These are phyloP conservation scores for Galendromus occidentalis DNA, from an alignment of 1,140 invertebrate species.

Conservation along the genomic window DNA sequence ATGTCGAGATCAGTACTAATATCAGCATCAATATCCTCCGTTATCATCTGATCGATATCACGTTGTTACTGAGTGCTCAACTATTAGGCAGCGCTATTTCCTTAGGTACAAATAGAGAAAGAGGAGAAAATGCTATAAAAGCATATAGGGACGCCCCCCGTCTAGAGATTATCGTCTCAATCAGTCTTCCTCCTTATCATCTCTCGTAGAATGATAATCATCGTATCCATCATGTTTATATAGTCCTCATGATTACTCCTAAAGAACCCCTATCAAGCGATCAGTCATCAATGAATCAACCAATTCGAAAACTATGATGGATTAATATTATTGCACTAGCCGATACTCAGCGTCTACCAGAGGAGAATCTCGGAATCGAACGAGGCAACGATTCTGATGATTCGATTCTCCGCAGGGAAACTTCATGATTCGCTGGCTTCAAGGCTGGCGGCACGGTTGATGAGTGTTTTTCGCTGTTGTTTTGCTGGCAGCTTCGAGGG, in stretches of 20 bases:
- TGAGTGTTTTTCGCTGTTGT: background rate
- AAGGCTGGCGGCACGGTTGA: background rate
- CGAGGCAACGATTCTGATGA: background rate
- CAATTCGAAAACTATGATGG: background rate
- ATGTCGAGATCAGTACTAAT: too few relatives aligned
- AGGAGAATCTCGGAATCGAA: background rate
- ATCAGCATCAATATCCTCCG: too few relatives aligned
- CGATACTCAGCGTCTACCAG: background rate
- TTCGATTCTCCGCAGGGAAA: background rate
- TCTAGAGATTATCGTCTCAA: background rate
- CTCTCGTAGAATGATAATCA: background rate
- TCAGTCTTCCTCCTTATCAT: background rate
- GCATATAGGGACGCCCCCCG: background rate
- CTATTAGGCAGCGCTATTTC: background rate
- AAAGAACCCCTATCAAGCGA: background rate
- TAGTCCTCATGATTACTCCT: background rate
- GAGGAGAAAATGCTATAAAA: background rate
- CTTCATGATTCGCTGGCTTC: background rate
- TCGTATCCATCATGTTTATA: background rate
- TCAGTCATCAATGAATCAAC: background rate
- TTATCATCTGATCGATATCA: too few relatives aligned
- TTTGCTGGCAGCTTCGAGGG: background rate
- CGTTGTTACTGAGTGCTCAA: too few relatives aligned
- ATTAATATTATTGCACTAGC: slow-evolving; percentile 10
- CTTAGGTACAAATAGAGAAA: background rate